A percentile compares a stretch with the other conserved stretches of the same genome.
These are phyloP conservation scores for Brienomyrus longianalis DNA, from an alignment of 2,113 vertebrate species.

Conservation along the genomic window DNA sequence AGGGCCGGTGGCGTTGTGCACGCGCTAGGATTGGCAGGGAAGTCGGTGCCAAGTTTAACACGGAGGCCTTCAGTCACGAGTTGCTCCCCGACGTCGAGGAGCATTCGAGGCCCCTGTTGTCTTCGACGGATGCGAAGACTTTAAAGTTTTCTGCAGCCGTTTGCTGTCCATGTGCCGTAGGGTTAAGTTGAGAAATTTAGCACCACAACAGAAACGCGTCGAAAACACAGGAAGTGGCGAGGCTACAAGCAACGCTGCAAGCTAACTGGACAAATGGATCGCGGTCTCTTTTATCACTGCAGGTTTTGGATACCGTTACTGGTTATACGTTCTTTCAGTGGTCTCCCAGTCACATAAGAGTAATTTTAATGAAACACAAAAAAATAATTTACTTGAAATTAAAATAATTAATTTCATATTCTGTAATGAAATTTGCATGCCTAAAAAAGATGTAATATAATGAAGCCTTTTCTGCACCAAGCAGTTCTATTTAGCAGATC, in stretches of 20 bases:
- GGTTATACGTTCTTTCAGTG: not conserved
- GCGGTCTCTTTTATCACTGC: not conserved
- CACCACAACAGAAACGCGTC: slow-evolving; percentile 8
- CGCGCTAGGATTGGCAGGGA: slow-evolving; percentile 27
- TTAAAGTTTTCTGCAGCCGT: slow-evolving; percentile 3
- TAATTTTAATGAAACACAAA: not conserved
- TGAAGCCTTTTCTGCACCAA: not conserved
- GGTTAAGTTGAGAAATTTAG: slow-evolving; percentile 12
- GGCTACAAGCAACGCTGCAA: not conserved
- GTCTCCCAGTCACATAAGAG: not conserved
- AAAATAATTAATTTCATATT: not conserved
- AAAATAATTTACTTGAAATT: not conserved
- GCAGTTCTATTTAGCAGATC: not conserved
- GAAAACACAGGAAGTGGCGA: slow-evolving; percentile 13
- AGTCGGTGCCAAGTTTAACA: slow-evolving; percentile 13
- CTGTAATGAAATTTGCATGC: not conserved
- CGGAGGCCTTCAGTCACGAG: slow-evolving; percentile 18
- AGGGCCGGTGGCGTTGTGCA: slow-evolving; percentile 35
- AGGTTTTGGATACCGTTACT: not conserved
- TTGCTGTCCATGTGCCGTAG: not conserved
- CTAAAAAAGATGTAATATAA: not conserved
- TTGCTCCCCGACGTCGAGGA: slow-evolving; percentile 10
- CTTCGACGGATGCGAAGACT: slow-evolving; percentile 13
- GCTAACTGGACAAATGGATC: slow-evolving; percentile 18
- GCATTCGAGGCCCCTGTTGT: slow-evolving; percentile 14